Conservation (phyloP, 2,113 vertebrate genomes). For the Charadrius vociferus region DNA sequence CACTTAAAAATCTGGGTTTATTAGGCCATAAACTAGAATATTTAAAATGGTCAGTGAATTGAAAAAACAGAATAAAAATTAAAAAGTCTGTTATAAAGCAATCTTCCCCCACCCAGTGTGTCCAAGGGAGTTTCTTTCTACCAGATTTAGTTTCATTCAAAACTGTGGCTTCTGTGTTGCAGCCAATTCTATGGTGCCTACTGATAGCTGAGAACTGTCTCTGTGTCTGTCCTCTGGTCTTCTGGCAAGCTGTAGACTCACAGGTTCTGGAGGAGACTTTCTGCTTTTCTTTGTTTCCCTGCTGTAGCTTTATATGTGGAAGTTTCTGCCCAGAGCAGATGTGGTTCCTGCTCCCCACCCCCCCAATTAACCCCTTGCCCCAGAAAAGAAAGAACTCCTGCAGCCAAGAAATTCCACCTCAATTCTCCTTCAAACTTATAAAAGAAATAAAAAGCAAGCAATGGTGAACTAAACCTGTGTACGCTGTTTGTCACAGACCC, state of each 20-base stretch:
- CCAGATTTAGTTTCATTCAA: background rate
- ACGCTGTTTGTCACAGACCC: background rate
- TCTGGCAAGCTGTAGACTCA: background rate
- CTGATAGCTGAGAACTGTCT: background rate
- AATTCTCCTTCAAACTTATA: background rate
- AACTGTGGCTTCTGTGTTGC: too few species aligned
- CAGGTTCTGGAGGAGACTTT: background rate
- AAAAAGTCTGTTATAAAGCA: background rate
- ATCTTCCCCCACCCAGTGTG: rapidly evolving
- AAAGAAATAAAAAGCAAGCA: background rate
- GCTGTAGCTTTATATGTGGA: background rate
- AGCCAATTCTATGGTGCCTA: background rate
- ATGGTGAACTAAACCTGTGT: background rate
- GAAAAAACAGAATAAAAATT: background rate
- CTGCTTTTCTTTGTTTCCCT: background rate
- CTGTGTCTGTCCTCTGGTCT: background rate
- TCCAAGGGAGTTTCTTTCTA: background rate
- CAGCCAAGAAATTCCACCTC: background rate
- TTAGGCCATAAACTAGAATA: background rate
- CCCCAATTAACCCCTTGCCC: background rate
- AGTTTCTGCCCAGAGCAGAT: background rate
- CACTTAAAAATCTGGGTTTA: background rate
- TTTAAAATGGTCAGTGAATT: background rate
- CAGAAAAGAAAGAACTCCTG: background rate
- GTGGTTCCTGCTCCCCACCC: background rate